Base-by-base conservation (phyloP, 2,888 invertebrate genomes). In the Lysandra coridon region DNA sequence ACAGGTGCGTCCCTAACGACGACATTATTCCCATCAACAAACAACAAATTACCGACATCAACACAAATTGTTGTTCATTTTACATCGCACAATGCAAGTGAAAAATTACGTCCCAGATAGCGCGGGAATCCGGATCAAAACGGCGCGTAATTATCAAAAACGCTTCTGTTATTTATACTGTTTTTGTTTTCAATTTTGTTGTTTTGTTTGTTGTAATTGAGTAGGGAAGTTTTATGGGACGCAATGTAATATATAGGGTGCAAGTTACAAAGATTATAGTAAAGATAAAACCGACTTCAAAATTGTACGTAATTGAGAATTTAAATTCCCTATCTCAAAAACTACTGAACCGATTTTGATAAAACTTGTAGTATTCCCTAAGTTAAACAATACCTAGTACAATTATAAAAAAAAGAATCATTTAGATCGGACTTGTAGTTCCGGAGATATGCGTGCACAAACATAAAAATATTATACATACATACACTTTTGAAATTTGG, bases 1-100 rank as follows among this genome's bases (percentile, higher is more conserved):
- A 44, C 75, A 75, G 75, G 75, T 75, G 75, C 75, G 75, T 49
- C 44, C 74, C 75, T 44, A 44, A 75, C 75, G 75, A 84, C 23
- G 80, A 82, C 81, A 83, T 81, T 83, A 82, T 83, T 83, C 81
- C 78, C 80, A 81, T 80, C 79, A 76, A 82, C 83, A 83, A 82
- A 79, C 75, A 80, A 81, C 81, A 82, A 83, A 83, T 83, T 83
- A 83, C 83, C 80, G 74, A 82, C 82, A 83, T 82, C 81, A 82
- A 79, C 82, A 81, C 78, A 81, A 83, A 83, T 82, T 81, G 82
- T 78, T 81, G 82, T 82, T 81, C 83, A 81, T 83, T 83, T 81
- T 53, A 77, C 77, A 77, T 77, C 77, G 77, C 60, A 77, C 77
- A 77, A 77, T 77, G 77, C 77, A 60, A 77, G 77, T 57, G 77